phyloP scores from a whole-genome alignment of 2,888 invertebrate species.

The Trissolcus japonicus region DNA sequence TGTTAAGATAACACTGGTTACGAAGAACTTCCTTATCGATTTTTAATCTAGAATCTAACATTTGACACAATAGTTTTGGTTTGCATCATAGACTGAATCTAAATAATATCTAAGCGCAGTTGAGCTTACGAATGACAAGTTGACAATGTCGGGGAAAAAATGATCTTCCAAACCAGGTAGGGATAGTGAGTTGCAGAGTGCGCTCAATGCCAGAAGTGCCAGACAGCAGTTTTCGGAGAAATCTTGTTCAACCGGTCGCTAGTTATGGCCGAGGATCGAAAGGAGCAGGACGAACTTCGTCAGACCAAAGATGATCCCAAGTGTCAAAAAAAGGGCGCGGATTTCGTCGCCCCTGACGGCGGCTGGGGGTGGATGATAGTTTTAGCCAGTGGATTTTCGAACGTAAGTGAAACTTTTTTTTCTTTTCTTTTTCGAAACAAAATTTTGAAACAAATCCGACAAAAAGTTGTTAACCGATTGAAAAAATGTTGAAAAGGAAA shows the following conservation, averaged over 20 bases:
- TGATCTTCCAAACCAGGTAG: constrained; percentile 29
- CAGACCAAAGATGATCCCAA: constrained; percentile 33
- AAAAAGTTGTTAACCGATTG: neutral
- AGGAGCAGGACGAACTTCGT: constrained; percentile 47
- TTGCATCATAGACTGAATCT: too few relatives aligned
- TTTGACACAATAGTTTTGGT: too few relatives aligned
- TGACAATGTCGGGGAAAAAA: constrained; percentile 26
- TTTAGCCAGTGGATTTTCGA: constrained; percentile 83
- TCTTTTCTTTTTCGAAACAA: too few relatives aligned
- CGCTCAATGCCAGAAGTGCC: constrained; percentile 15
- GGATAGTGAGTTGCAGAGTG: constrained; percentile 40
- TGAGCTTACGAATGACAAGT: neutral
- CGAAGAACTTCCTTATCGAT: too few relatives aligned
- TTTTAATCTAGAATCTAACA: too few relatives aligned
- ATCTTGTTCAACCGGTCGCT: constrained; percentile 42
- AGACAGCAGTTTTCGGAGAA: constrained; percentile 39
- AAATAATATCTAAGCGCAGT: too few relatives aligned
- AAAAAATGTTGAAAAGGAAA: too few relatives aligned
- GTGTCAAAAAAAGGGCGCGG: constrained; percentile 56
- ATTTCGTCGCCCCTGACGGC: constrained; percentile 85
- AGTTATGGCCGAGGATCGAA: constrained; percentile 55
- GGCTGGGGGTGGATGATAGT: constrained; percentile 88
- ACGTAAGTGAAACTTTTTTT: constrained; percentile 78
- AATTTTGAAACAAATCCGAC: neutral
- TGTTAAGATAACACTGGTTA: too few relatives aligned